These are phyloP conservation scores for Megastigmus dorsalis DNA, from an alignment of 2,888 invertebrate genomes.

Conservation along the genomic window DNA sequence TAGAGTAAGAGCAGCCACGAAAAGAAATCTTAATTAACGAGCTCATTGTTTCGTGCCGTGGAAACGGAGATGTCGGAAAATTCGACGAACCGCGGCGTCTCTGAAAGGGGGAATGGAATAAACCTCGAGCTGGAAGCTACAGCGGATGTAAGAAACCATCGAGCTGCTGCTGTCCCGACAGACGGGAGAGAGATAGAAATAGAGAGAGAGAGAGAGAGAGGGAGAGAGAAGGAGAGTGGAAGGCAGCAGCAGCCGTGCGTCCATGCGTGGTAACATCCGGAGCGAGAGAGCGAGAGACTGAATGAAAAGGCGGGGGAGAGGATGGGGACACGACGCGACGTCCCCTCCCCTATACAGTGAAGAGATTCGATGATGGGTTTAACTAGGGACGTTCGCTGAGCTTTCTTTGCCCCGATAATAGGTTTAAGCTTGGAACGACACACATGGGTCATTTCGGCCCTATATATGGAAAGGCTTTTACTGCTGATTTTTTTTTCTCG, in stretches of 20 bases:
- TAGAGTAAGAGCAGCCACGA: constrained; percentile 65
- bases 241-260: neutral
- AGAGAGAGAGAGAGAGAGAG: neutral
- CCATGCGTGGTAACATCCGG: constrained; percentile 26
- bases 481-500: constrained; percentile 34
- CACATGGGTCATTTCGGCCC: constrained; percentile 14
- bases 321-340: neutral
- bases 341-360: neutral
- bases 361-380: constrained; percentile 26
- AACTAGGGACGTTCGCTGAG: neutral
- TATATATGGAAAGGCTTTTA: neutral
- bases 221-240: too few relatives aligned
- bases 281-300: neutral
- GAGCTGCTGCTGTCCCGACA: too few relatives aligned
- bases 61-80: constrained; percentile 75
- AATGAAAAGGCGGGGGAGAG: neutral
- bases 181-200: neutral
- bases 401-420: constrained; percentile 21
- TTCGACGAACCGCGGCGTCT: constrained; percentile 57
- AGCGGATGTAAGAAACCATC: neutral
- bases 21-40: constrained; percentile 88
- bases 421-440: constrained; percentile 29
- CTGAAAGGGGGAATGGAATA: neutral
- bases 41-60: constrained; percentile 82
- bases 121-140: too few relatives aligned